phyloP scores from a whole-genome alignment of 2,797 vertebrate genomes.

The Micromesistius poutassou region DNA sequence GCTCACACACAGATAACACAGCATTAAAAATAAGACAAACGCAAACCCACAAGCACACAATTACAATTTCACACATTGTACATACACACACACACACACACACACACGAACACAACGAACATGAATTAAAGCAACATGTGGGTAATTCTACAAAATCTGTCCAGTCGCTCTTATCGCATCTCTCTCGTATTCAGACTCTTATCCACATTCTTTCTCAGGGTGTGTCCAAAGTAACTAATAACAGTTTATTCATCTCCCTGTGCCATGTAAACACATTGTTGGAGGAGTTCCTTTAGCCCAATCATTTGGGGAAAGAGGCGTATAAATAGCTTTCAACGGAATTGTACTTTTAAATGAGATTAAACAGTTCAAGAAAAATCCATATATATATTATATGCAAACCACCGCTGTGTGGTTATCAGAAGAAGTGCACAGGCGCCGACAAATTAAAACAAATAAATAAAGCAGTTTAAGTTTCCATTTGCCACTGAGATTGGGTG shows the following conservation, averaged over 20 bases:
- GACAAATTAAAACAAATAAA: neutral
- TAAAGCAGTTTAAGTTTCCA: neutral
- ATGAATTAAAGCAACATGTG: neutral
- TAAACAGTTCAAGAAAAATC: neutral
- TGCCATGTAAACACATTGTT: slow-evolving; percentile 18
- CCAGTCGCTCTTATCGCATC: slow-evolving; percentile 26
- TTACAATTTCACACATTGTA: neutral
- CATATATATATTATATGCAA: neutral
- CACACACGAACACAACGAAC: neutral
- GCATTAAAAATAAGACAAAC: neutral
- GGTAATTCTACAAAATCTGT: neutral
- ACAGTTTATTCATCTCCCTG: slow-evolving; percentile 29
- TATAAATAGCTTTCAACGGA: neutral
- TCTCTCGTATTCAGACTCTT: slow-evolving; percentile 34
- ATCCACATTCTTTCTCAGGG: slow-evolving; percentile 65
- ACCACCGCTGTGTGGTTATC: neutral
- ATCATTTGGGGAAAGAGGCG: neutral
- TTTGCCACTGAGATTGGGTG: neutral
- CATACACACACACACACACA: neutral
- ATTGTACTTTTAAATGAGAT: neutral
- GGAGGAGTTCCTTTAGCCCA: slow-evolving; percentile 8
- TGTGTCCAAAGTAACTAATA: slow-evolving; percentile 30
- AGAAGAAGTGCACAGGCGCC: neutral
- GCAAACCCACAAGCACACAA: neutral
- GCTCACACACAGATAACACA: neutral